These are phyloP conservation scores for Drosophila formosana DNA, from an alignment of 2,888 invertebrate species.

Conservation along the genomic window DNA sequence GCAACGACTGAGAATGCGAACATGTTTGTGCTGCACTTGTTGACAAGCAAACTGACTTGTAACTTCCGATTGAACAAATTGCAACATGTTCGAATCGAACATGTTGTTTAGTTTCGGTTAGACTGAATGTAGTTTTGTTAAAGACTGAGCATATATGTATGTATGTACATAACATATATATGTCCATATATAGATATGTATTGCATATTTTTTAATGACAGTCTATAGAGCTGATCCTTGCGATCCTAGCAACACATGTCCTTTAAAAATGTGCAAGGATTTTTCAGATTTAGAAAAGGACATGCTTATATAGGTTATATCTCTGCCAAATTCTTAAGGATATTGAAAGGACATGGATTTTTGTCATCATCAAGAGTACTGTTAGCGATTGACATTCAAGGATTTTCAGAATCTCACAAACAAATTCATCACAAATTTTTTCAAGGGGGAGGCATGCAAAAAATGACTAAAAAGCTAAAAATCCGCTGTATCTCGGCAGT, in stretches of 20 bases:
- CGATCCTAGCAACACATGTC: no score
- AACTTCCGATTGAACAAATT: background rate
- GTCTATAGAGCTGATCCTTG: no score
- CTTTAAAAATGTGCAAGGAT: no score
- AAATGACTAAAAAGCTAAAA: background rate
- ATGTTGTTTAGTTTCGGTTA: background rate
- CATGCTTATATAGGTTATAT: no score
- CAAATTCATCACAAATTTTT: background rate
- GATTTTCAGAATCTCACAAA: background rate
- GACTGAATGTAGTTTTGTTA: background rate
- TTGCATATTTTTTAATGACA: background rate
- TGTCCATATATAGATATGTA: background rate
- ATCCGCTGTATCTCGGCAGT: background rate
- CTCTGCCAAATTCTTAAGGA: background rate
- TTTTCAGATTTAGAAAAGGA: no score
- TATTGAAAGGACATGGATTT: background rate
- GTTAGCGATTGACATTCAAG: background rate
- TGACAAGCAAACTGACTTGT: background rate
- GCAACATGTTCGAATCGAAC: slow-evolving; percentile 7
- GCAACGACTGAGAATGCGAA: slow-evolving; percentile 36
- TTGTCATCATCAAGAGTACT: background rate
- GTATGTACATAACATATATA: background rate
- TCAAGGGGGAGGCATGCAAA: background rate
- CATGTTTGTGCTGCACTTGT: slow-evolving; percentile 53
- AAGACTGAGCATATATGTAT: no score